Evolutionary conservation across 92 coral and sea anemone genomes (phyloP).

Genomic region (Phymanthus crucifer): DNA sequence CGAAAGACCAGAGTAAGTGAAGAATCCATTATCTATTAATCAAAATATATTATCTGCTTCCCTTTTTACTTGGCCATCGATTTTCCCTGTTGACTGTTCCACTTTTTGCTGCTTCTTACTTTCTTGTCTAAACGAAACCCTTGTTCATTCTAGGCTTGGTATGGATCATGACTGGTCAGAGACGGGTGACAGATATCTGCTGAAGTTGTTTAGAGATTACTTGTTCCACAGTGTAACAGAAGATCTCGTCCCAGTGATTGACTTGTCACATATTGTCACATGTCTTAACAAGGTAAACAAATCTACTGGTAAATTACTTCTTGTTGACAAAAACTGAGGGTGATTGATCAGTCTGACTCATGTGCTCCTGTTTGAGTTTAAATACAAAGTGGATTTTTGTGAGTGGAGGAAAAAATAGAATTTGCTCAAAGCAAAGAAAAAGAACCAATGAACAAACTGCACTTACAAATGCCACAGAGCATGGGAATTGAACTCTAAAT

Average conservation of each 20-base stretch:
- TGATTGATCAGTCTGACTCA: not conserved
- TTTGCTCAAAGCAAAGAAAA: too few species aligned
- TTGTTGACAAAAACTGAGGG: not conserved
- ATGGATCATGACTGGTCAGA: conserved; percentile 99
- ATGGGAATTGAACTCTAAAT: too few species aligned
- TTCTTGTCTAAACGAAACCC: not conserved
- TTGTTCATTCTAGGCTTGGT: conserved; percentile 63
- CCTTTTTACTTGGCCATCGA: not conserved
- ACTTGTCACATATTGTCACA: conserved; percentile 90
- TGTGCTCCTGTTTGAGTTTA: too few species aligned
- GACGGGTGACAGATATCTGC: conserved; percentile 94
- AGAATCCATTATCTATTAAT: conserved; percentile 4
- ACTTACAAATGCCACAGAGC: too few species aligned
- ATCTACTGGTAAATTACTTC: not conserved
- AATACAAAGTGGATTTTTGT: too few species aligned
- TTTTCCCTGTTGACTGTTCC: too few species aligned
- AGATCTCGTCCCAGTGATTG: conserved; percentile 76
- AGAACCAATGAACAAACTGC: not conserved
- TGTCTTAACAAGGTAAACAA: conserved; percentile 87
- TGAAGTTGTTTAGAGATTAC: conserved; percentile 93
- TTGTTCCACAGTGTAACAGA: conserved; percentile 94
- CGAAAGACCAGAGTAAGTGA: conserved; percentile 94
- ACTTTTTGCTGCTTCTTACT: not conserved
- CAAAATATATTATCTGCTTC: not conserved
- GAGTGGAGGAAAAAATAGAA: too few species aligned